Evolutionary conservation across 2,797 vertebrate species (phyloP).

Genomic region (Esox masquinongy): DNA sequence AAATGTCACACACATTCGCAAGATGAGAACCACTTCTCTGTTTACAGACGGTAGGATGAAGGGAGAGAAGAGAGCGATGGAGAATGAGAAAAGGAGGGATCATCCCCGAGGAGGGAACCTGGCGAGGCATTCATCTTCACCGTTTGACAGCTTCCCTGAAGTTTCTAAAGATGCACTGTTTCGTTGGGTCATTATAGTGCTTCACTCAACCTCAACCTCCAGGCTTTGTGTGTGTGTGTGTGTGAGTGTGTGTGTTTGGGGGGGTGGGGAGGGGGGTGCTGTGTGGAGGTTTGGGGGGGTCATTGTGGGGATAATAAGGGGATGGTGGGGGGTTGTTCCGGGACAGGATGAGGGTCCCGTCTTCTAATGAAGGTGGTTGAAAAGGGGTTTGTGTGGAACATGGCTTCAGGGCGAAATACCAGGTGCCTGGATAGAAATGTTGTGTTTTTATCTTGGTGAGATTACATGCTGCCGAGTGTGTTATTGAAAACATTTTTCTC

Average conservation of each 20-base stretch:
- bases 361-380: background rate
- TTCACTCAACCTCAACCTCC: slow-evolving; percentile 76
- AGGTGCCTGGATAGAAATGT: no score
- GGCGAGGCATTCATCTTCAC: slow-evolving; percentile 78
- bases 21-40: slow-evolving; percentile 39
- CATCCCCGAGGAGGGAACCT: slow-evolving; percentile 69
- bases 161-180: slow-evolving; percentile 80
- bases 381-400: background rate
- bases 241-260: slow-evolving; percentile 14
- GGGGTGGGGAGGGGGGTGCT: slow-evolving; percentile 50
- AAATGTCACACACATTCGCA: slow-evolving; percentile 42
- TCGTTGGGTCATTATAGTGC: slow-evolving; percentile 82
- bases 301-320: slow-evolving; percentile 20
- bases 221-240: slow-evolving; percentile 41
- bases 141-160: slow-evolving; percentile 78
- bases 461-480: background rate
- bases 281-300: slow-evolving; percentile 39
- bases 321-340: slow-evolving; percentile 19
- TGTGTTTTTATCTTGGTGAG: background rate
- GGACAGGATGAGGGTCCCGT: no score
- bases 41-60: slow-evolving; percentile 42
- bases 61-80: slow-evolving; percentile 30
- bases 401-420: background rate
- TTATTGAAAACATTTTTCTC: background rate
- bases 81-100: slow-evolving; percentile 34